These are phyloP conservation scores for Eira barbara DNA, from an alignment of 2,113 vertebrate genomes.

Conservation along the genomic window DNA sequence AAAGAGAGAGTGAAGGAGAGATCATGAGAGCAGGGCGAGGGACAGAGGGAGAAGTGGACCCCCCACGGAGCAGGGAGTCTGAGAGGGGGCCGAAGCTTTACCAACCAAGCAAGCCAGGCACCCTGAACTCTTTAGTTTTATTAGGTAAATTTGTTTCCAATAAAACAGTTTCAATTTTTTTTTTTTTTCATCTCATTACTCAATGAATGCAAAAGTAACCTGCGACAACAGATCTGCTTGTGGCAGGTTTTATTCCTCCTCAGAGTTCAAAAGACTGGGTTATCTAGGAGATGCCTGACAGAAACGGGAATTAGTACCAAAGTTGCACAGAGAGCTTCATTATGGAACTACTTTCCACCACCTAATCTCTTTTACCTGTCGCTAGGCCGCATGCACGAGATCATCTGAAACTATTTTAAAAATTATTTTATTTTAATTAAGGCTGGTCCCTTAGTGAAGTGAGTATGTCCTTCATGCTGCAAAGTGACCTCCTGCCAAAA, in stretches of 20 bases:
- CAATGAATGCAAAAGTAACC: background rate
- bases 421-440: conserved; percentile 37
- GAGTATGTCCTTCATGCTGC: background rate
- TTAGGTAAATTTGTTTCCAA: background rate
- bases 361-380: background rate
- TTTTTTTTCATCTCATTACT: background rate
- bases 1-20: no score
- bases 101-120: no score
- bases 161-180: background rate
- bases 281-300: background rate
- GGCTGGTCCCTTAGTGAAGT: background rate
- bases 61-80: no score
- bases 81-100: no score
- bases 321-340: background rate
- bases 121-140: background rate
- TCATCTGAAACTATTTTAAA: background rate
- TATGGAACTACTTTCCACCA: background rate
- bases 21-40: no score
- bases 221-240: background rate
- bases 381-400: background rate
- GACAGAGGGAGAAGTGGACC: no score
- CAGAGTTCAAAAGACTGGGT: background rate
- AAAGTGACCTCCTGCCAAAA: conserved; percentile 18
- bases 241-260: background rate
- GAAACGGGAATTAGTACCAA: background rate